These are phyloP conservation scores for Engraulis encrasicolus DNA, from an alignment of 2,113 vertebrate species.

Conservation along the genomic window DNA sequence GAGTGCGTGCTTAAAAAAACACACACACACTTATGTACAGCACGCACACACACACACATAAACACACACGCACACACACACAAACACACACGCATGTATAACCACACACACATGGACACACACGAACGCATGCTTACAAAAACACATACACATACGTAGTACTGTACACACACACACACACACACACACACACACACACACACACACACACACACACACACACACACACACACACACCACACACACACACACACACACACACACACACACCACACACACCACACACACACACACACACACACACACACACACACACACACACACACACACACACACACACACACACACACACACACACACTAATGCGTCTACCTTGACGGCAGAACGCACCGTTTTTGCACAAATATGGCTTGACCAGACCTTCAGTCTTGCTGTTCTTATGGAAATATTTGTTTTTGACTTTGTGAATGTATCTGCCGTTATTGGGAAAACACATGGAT, in stretches of 20 bases:
- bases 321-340: slow-evolving; percentile 16
- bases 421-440: slow-evolving; percentile 19
- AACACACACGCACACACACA: slow-evolving; percentile 16
- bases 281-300: no score
- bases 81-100: neutral
- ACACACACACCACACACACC: slow-evolving; percentile 23
- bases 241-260: slow-evolving; percentile 43
- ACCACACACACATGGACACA: no score
- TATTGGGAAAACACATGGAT: slow-evolving; percentile 29
- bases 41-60: neutral
- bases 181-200: neutral
- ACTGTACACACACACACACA: slow-evolving; percentile 22
- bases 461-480: neutral
- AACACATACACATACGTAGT: no score
- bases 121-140: neutral
- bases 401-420: slow-evolving; percentile 15
- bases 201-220: slow-evolving; percentile 33
- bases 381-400: neutral
- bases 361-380: neutral
- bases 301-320: slow-evolving; percentile 33
- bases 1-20: no score
- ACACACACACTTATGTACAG: neutral
- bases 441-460: slow-evolving; percentile 36
- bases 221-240: slow-evolving; percentile 39
- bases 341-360: neutral